phyloP scores from a whole-genome alignment of 2,888 invertebrate species.

The Protula sp. region DNA sequence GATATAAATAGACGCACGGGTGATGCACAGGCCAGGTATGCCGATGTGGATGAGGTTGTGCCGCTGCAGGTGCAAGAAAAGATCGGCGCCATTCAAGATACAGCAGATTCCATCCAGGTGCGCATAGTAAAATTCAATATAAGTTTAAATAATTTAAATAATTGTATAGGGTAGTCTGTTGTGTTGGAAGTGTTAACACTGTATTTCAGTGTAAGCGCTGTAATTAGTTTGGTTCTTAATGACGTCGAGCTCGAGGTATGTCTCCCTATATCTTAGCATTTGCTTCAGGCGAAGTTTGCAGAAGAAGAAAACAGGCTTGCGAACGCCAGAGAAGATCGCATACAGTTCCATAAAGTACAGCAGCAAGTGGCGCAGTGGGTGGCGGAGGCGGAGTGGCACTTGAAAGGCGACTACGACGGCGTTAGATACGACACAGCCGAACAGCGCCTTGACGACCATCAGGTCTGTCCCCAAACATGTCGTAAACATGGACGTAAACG shows the following conservation, averaged over 20 bases:
- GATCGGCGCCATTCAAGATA: slow-evolving; percentile 21
- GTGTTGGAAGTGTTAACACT: too few relatives aligned
- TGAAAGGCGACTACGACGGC: slow-evolving; percentile 69
- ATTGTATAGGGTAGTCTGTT: too few relatives aligned
- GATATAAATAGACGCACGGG: too few relatives aligned
- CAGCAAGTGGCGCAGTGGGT: slow-evolving; percentile 43
- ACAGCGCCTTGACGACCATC: slow-evolving; percentile 78
- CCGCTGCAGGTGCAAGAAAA: slow-evolving; percentile 35
- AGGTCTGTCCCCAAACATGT: too few relatives aligned
- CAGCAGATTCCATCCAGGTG: not conserved
- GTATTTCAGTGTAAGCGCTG: too few relatives aligned
- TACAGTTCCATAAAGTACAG: slow-evolving; percentile 36
- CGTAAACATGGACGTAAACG: too few relatives aligned
- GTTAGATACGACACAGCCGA: slow-evolving; percentile 82
- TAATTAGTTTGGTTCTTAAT: too few relatives aligned
- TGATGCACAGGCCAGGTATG: slow-evolving; percentile 31
- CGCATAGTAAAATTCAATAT: not conserved
- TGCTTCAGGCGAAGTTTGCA: too few relatives aligned
- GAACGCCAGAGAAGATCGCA: too few relatives aligned
- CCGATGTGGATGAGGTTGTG: slow-evolving; percentile 32
- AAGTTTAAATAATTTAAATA: not conserved
- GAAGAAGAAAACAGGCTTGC: too few relatives aligned
- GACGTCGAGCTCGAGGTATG: too few relatives aligned
- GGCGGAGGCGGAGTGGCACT: slow-evolving; percentile 36
- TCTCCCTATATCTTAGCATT: too few relatives aligned